Evolutionary conservation across 2,888 invertebrate species (phyloP).

Genomic region (Euzophera pinguis): DNA sequence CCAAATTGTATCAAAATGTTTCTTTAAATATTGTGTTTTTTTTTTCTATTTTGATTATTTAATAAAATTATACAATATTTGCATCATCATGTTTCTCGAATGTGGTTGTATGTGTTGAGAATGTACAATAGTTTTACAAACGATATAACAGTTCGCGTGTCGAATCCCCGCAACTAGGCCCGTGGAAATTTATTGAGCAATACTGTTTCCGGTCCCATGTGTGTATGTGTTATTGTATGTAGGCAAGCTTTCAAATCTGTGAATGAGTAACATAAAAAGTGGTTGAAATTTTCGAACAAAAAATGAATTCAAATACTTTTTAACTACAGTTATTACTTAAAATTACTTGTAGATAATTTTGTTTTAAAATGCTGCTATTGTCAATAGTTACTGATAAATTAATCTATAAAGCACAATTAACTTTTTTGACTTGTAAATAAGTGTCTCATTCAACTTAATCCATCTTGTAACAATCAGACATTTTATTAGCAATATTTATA

Average conservation of each 20-base stretch:
- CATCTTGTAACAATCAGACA: too few species aligned
- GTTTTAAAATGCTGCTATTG: too few species aligned
- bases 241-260: constrained; percentile 20
- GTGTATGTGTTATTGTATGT: constrained; percentile 30
- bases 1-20: neutral
- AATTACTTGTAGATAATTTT: too few species aligned
- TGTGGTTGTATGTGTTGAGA: neutral
- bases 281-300: too few species aligned
- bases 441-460: too few species aligned
- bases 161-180: constrained; percentile 30
- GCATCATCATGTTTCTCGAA: neutral
- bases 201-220: constrained; percentile 25
- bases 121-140: constrained; percentile 4
- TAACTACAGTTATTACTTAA: too few species aligned
- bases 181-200: constrained; percentile 33
- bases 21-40: too few species aligned
- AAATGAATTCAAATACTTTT: neutral
- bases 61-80: neutral
- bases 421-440: too few species aligned
- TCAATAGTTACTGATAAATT: too few species aligned
- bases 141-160: constrained; percentile 24
- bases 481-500: too few species aligned
- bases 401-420: too few species aligned
- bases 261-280: neutral
- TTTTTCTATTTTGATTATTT: too few species aligned